phyloP scores from a whole-genome alignment of 2,797 vertebrate species.

The Lateolabrax maculatus region DNA sequence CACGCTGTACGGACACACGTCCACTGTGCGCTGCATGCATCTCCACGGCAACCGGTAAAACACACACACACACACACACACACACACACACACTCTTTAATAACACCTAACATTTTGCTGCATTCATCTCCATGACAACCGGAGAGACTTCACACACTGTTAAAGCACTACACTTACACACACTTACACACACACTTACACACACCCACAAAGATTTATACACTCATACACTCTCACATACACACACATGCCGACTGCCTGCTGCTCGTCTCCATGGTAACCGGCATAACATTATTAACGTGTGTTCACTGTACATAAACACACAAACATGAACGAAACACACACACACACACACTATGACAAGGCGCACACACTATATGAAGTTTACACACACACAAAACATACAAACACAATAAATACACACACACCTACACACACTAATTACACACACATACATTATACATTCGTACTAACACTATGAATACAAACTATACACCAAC shows the following conservation, averaged over 20 bases:
- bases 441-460: neutral
- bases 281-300: neutral
- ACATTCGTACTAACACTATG: neutral
- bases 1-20: conserved; percentile 94
- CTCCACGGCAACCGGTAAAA: conserved; percentile 92
- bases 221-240: neutral
- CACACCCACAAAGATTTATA: neutral
- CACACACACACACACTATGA: neutral
- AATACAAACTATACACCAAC: neutral
- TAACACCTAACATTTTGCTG: conserved; percentile 17
- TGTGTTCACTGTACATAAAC: neutral
- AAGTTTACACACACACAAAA: neutral
- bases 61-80: conserved; percentile 1
- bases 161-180: neutral
- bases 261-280: conserved; percentile 25
- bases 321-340: neutral
- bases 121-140: conserved; percentile 27
- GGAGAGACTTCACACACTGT: neutral
- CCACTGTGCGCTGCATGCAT: conserved; percentile 96
- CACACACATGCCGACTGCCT: neutral
- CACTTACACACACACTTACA: neutral
- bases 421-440: neutral
- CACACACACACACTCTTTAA: neutral
- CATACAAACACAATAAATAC: neutral
- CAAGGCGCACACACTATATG: neutral